Evolutionary conservation across 2,888 invertebrate species (phyloP).

Genomic region (Crioceris asparagi): DNA sequence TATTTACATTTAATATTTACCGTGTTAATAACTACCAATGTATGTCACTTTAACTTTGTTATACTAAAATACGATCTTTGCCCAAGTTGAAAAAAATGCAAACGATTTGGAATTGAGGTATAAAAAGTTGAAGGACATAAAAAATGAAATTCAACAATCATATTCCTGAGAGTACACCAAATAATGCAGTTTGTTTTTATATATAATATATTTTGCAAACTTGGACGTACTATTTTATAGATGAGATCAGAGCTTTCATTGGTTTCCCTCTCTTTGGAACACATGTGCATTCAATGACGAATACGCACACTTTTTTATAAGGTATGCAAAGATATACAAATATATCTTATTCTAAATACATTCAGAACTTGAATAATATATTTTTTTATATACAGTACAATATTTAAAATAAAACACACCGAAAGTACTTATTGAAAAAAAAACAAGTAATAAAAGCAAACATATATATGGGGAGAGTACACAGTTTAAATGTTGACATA

Average conservation of each 20-base stretch:
- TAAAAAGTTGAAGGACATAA: no score
- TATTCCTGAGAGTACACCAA: constrained; percentile 37
- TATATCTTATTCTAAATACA: constrained; percentile 27
- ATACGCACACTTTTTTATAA: constrained; percentile 25
- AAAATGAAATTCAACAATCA: no score
- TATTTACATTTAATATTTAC: no score
- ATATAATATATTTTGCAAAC: no score
- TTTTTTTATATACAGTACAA: constrained; percentile 22
- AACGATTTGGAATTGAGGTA: no score
- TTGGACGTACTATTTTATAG: constrained; percentile 25
- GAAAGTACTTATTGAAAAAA: constrained; percentile 28
- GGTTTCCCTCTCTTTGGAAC: constrained; percentile 39
- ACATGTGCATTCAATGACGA: constrained; percentile 30
- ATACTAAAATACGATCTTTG: no score
- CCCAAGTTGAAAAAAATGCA: no score
- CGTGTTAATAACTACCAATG: no score
- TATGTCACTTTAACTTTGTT: no score
- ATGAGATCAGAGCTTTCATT: constrained; percentile 40
- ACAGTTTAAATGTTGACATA: no score
- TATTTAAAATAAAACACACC: constrained; percentile 31
- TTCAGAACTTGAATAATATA: constrained; percentile 23
- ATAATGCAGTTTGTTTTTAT: no score
- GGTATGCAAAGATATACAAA: constrained; percentile 14
- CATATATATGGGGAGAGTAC: no score
- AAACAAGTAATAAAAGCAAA: constrained; percentile 15